A percentile compares a stretch with the other conserved stretches of the same genome.
Evolutionary conservation across 2,113 vertebrate genomes (phyloP).

Genomic region (Microcebus tavaratra): DNA sequence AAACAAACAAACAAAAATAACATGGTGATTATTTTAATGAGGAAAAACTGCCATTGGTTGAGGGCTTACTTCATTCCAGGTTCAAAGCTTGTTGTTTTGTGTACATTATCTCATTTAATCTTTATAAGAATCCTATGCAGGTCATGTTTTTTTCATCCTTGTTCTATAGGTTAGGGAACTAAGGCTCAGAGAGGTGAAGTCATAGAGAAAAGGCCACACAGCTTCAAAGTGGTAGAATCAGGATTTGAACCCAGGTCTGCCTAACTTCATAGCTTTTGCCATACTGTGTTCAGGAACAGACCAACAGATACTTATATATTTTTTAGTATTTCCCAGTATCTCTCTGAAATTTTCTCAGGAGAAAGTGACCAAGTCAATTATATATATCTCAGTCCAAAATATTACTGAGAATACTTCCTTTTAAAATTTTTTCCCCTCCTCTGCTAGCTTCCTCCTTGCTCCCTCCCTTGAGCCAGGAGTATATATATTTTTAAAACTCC

Average conservation of each 20-base stretch:
- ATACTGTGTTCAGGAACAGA: background rate
- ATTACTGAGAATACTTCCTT: background rate
- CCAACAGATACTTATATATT: background rate
- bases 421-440: background rate
- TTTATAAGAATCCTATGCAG: background rate
- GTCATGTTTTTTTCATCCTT: background rate
- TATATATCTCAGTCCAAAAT: background rate
- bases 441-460: background rate
- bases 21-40: background rate
- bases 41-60: background rate
- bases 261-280: background rate
- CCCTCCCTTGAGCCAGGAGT: background rate
- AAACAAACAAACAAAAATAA: background rate
- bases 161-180: background rate
- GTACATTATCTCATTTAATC: background rate
- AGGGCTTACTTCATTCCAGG: background rate
- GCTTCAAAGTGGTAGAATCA: background rate
- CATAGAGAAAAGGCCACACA: background rate
- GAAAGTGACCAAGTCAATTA: background rate
- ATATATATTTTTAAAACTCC: background rate
- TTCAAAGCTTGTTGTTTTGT: background rate
- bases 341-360: background rate
- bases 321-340: background rate
- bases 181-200: background rate
- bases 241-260: background rate